Conservation (phyloP, 30 jellyfish, hydroid and myxozoan species). For the Aurelia aurita complex sp. Pacific region DNA sequence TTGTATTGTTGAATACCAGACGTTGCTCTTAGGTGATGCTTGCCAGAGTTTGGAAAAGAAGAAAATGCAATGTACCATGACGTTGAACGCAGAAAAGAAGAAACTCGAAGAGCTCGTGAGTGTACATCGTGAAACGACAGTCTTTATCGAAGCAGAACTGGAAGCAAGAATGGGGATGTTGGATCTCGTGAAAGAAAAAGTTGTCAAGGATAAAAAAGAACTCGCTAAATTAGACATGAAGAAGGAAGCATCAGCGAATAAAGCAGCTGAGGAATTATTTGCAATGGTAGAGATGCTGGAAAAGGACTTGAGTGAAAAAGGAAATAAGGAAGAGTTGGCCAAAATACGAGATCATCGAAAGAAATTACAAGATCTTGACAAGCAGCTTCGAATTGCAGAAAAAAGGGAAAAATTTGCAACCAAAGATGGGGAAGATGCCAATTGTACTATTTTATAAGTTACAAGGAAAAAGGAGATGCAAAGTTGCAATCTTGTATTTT, state of each 20-base stretch:
- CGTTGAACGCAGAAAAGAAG: slow-evolving; percentile 67
- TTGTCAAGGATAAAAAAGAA: slow-evolving; percentile 80
- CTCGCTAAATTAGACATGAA: slow-evolving; percentile 94
- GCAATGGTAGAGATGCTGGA: slow-evolving; percentile 93
- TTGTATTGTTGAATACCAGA: too few relatives aligned
- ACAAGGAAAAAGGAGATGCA: not conserved
- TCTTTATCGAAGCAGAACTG: slow-evolving; percentile 89
- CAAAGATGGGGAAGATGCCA: slow-evolving; percentile 78
- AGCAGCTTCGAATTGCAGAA: slow-evolving; percentile 89
- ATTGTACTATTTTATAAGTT: slow-evolving; percentile 46
- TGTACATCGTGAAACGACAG: slow-evolving; percentile 91
- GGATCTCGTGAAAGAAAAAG: slow-evolving; percentile 86
- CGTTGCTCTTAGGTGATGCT: slow-evolving; percentile 40
- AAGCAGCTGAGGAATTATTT: slow-evolving; percentile 92
- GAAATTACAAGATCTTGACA: slow-evolving; percentile 88
- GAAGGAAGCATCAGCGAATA: slow-evolving; percentile 78
- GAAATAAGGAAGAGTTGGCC: slow-evolving; percentile 87
- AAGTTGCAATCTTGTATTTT: not conserved
- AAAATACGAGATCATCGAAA: slow-evolving; percentile 84
- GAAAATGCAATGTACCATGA: slow-evolving; percentile 53
- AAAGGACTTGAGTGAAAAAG: slow-evolving; percentile 87
- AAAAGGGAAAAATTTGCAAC: slow-evolving; percentile 79
- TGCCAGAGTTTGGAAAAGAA: slow-evolving; percentile 76
- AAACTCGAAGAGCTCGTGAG: slow-evolving; percentile 73
- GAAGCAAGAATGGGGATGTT: slow-evolving; percentile 80